Conservation (phyloP, 2,797 vertebrate species). For the Eurystomus glaucurus region DNA sequence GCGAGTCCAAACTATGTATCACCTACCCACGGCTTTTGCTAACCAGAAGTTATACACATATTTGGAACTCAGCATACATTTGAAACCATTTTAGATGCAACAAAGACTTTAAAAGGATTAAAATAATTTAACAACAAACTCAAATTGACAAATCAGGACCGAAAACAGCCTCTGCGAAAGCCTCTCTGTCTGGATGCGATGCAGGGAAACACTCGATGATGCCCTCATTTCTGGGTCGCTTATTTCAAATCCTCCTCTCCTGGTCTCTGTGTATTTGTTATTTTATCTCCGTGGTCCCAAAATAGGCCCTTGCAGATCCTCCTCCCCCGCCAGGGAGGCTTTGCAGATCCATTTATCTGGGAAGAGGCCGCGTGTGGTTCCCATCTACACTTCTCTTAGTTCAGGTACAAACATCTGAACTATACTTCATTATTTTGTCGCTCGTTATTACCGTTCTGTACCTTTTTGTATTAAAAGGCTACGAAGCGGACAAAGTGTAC, state of each 20-base stretch:
- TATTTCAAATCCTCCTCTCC: not conserved
- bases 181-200: not conserved
- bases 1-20: not conserved
- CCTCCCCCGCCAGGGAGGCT: not conserved
- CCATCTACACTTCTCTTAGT: not conserved
- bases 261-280: not conserved
- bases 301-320: not conserved
- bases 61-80: not conserved
- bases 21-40: not conserved
- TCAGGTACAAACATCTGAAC: not conserved
- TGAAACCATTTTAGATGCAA: not conserved
- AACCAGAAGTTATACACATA: not conserved
- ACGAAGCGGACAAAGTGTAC: not conserved
- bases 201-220: not conserved
- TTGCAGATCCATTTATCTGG: not conserved
- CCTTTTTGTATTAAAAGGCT: not conserved
- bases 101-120: not conserved
- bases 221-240: not conserved
- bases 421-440: not conserved
- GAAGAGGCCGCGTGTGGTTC: not conserved
- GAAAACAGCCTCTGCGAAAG: not conserved
- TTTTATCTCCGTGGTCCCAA: not conserved
- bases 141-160: not conserved
- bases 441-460: not conserved
- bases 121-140: not conserved